These are phyloP conservation scores for Papilio xuthus DNA, from an alignment of 1,140 invertebrate species.

Conservation along the genomic window DNA sequence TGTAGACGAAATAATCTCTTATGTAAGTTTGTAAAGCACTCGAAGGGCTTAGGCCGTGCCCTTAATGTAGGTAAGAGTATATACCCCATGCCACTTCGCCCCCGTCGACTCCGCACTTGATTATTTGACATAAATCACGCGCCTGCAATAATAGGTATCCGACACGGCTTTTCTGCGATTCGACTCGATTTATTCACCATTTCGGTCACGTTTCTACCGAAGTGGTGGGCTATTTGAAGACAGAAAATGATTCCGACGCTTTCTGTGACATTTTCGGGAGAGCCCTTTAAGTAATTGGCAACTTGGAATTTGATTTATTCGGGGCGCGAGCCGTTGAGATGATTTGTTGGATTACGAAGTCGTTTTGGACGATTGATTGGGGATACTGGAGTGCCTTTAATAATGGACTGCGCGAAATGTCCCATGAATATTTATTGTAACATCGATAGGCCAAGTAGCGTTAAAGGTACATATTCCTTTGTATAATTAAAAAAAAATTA, in stretches of 20 bases:
- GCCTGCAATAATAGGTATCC: constrained; percentile 64
- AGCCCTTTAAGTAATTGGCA: constrained; percentile 56
- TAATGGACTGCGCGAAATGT: constrained; percentile 34
- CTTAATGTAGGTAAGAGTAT: constrained; percentile 5
- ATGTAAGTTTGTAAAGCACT: constrained; percentile 18
- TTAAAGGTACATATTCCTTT: neutral
- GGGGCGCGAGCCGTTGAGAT: constrained; percentile 38
- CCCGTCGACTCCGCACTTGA: constrained; percentile 55
- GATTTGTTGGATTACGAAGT: constrained; percentile 39
- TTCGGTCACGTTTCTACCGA: constrained; percentile 65
- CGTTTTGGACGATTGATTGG: constrained; percentile 38
- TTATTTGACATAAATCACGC: constrained; percentile 63
- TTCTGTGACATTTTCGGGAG: constrained; percentile 59
- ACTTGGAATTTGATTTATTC: constrained; percentile 53
- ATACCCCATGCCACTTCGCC: constrained; percentile 39
- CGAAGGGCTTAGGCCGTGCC: constrained; percentile 17
- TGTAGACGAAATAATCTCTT: constrained; percentile 58
- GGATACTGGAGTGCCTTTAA: constrained; percentile 25
- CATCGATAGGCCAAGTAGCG: neutral
- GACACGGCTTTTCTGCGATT: constrained; percentile 46
- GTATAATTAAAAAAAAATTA: neutral
- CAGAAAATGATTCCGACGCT: constrained; percentile 64
- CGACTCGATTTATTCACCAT: constrained; percentile 68
- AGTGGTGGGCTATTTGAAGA: constrained; percentile 62
- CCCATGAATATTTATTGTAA: constrained; percentile 33